Evolutionary conservation across 2,113 vertebrate genomes (phyloP), one percentile per base, ranked within the genome.

Genomic region (Pyxicephalus adspersus): DNA sequence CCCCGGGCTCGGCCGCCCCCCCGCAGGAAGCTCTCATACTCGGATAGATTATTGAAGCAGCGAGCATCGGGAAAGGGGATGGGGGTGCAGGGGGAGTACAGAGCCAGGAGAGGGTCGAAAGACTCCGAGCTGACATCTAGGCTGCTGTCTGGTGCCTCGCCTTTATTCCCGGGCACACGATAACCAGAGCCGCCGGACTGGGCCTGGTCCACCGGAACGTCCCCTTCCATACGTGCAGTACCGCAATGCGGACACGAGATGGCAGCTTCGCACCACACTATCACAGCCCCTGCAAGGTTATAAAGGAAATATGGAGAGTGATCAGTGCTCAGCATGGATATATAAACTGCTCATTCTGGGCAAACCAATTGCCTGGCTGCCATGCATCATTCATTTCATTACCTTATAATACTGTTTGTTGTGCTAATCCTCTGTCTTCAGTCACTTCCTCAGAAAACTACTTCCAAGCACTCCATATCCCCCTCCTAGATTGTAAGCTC

Each of bases 41-140:
- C 95, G 0, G 96, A 93, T 73, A 98, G 87, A 86, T 98, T 98
- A 89, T 98, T 97, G 78, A 98, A 97, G 87, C 94, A 95, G 63
- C 90, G 95, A 16, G 95, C 90, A 83, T 93, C 89, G 0, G 96
- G 96, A 66, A 89, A 96, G 2, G 96, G 96, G 4, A 98, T 87
- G 22, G 88, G 88, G 0, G 94, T 90, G 2, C 83, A n/a, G 0
- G 94, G 86, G 0, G 94, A 92, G 78, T 98, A 98, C 38, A 98
- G 81, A 7, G 96, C 96, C 78, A 93, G 68, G 34, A 96, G 88
- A 1, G 96, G 96, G 85, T 98, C 94, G 76, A 98, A 98, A 52
- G 83, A 89, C 45, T 92, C 94, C 0, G 96, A 98, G 72, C 92
- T 94, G 19, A 97, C 93, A 15, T 98, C 94, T 80, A 90, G 73